A percentile compares a stretch with the other conserved stretches of the same genome.
Evolutionary conservation across 2,797 vertebrate species (phyloP).

Genomic region (Sebastes umbrosus): DNA sequence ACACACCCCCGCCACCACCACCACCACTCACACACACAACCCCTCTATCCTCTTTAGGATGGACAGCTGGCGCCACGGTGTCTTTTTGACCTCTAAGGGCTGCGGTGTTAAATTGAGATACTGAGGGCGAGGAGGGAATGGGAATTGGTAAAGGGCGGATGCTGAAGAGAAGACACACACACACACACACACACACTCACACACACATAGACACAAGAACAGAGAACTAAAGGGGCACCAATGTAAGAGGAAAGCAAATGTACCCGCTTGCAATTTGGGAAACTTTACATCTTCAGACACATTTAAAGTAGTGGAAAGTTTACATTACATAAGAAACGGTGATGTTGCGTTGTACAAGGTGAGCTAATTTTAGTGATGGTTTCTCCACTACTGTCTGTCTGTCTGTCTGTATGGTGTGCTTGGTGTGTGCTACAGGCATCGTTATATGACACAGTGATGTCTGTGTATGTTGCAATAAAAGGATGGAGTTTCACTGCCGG

Average conservation of each 20-base stretch:
- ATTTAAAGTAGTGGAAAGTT: background rate
- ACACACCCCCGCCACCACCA: background rate
- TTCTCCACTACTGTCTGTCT: background rate
- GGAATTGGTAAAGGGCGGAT: constrained; percentile 36
- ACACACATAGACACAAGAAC: too few species aligned
- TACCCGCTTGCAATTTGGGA: background rate
- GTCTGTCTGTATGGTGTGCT: background rate
- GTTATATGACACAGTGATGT: background rate
- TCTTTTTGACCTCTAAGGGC: constrained; percentile 74
- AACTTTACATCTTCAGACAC: background rate
- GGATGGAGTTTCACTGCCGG: background rate
- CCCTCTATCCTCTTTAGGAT: constrained; percentile 59
- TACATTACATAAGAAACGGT: background rate
- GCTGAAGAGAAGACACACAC: background rate
- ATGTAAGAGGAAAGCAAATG: background rate
- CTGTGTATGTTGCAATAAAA: background rate
- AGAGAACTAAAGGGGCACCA: background rate
- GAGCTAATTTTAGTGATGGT: background rate
- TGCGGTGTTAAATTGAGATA: constrained; percentile 66
- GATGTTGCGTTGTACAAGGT: background rate
- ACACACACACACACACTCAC: background rate
- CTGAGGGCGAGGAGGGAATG: constrained; percentile 39
- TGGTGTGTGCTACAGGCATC: background rate
- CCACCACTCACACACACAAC: background rate
- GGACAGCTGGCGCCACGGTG: constrained; percentile 73